These are phyloP conservation scores for Lampris incognitus DNA, from an alignment of 2,113 vertebrate species.

Conservation along the genomic window DNA sequence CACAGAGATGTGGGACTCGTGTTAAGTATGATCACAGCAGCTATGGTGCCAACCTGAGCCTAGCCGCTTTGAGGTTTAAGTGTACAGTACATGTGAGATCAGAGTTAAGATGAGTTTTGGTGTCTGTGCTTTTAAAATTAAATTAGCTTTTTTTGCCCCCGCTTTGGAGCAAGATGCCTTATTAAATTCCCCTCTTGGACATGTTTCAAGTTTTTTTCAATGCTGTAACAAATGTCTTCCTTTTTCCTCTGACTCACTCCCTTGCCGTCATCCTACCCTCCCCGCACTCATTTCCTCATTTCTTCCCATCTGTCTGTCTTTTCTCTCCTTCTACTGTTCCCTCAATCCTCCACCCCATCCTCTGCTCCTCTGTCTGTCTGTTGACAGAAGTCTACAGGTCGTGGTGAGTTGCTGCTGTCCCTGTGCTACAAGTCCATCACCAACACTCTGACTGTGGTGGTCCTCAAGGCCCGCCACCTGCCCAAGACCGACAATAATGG, in stretches of 20 bases:
- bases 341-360: neutral
- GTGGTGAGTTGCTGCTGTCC: conserved; percentile 94
- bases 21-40: conserved; percentile 41
- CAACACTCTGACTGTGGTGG: conserved; percentile 96
- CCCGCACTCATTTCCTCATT: neutral
- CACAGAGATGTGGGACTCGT: conserved; percentile 15
- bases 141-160: no score
- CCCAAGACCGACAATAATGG: conserved; percentile 90
- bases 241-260: neutral
- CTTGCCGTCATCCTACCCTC: neutral
- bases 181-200: no score
- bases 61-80: no score
- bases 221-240: neutral
- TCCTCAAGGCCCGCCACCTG: conserved; percentile 96
- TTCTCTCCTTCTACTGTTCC: neutral
- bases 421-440: conserved; percentile 98
- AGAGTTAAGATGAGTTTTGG: no score
- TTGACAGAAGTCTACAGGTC: conserved; percentile 89
- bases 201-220: neutral
- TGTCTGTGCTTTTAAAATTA: no score
- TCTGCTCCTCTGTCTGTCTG: neutral
- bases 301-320: neutral
- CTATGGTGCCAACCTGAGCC: conserved; percentile 3
- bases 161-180: no score
- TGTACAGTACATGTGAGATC: no score